These are phyloP conservation scores for Listronotus bonariensis DNA, from an alignment of 1,140 invertebrate species.

Conservation along the genomic window DNA sequence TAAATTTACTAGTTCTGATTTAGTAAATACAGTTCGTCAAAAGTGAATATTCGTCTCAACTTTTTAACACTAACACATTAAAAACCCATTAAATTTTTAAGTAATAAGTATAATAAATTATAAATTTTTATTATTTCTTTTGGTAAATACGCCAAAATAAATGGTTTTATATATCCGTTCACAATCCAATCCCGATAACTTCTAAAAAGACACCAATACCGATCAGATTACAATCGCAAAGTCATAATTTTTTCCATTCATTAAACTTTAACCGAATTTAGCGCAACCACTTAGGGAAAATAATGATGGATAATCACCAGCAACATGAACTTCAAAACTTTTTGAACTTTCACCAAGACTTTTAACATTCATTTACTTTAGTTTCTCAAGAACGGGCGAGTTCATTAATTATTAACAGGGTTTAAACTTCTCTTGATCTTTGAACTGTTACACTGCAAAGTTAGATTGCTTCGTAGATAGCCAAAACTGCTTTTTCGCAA, in stretches of 20 bases:
- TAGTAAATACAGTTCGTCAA: too few relatives aligned
- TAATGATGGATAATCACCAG: conserved; percentile 28
- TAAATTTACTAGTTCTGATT: too few relatives aligned
- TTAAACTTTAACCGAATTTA: conserved; percentile 16
- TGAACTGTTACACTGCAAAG: conserved; percentile 22
- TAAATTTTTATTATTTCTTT: too few relatives aligned
- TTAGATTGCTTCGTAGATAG: conserved; percentile 28
- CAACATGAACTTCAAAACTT: conserved; percentile 16
- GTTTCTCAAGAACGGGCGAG: conserved; percentile 14
- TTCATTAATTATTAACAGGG: conserved; percentile 36
- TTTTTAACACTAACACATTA: too few relatives aligned
- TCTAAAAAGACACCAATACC: background rate
- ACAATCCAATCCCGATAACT: too few relatives aligned
- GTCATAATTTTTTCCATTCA: conserved; percentile 1
- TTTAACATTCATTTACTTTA: conserved; percentile 36
- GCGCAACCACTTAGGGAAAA: conserved; percentile 13
- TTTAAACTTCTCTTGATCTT: conserved; percentile 35
- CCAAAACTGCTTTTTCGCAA: conserved; percentile 1
- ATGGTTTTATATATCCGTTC: too few relatives aligned
- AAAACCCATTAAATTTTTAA: too few relatives aligned
- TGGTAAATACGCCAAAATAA: too few relatives aligned
- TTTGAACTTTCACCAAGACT: conserved; percentile 31
- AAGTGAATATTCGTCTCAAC: too few relatives aligned
- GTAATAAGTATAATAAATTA: too few relatives aligned
- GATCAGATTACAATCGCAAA: background rate